Evolutionary conservation across 2,113 vertebrate species (phyloP).

Genomic region (Rhineura floridana): DNA sequence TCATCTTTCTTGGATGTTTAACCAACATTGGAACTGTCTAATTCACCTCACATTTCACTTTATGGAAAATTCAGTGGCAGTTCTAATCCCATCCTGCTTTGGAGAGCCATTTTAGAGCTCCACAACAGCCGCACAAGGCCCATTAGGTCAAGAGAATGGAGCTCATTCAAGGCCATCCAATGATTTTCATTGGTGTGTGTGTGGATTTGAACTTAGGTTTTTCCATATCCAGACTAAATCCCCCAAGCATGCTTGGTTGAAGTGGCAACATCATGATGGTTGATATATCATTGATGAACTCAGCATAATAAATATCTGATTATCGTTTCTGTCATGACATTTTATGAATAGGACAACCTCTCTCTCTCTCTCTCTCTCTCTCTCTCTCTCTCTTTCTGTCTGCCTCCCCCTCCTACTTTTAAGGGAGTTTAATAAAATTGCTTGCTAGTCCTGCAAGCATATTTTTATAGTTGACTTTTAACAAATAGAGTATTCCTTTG

Average conservation of each 20-base stretch:
- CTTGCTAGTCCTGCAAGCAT: slow-evolving; percentile 23
- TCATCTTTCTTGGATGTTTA: too few species aligned
- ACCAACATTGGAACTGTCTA: too few species aligned
- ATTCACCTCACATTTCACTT: too few species aligned
- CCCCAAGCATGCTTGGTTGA: neutral
- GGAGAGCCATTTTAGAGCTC: neutral
- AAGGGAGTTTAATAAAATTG: slow-evolving; percentile 46
- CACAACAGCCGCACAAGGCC: neutral
- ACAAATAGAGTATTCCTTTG: slow-evolving; percentile 14
- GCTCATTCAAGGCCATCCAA: neutral
- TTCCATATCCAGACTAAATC: too few species aligned
- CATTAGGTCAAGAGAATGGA: neutral
- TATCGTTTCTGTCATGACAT: neutral
- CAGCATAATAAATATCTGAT: slow-evolving; percentile 7
- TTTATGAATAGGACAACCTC: slow-evolving; percentile 10
- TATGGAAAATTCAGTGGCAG: too few species aligned
- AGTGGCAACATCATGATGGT: neutral
- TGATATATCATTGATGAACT: neutral
- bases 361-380: neutral
- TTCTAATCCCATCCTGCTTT: neutral
- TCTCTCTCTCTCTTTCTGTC: neutral
- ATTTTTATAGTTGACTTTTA: slow-evolving; percentile 32
- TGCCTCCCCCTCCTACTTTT: neutral
- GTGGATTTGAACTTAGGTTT: neutral
- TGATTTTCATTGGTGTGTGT: too few species aligned